Evolutionary conservation across 2,113 vertebrate genomes (phyloP).

Genomic region (Eudorcas thomsonii): DNA sequence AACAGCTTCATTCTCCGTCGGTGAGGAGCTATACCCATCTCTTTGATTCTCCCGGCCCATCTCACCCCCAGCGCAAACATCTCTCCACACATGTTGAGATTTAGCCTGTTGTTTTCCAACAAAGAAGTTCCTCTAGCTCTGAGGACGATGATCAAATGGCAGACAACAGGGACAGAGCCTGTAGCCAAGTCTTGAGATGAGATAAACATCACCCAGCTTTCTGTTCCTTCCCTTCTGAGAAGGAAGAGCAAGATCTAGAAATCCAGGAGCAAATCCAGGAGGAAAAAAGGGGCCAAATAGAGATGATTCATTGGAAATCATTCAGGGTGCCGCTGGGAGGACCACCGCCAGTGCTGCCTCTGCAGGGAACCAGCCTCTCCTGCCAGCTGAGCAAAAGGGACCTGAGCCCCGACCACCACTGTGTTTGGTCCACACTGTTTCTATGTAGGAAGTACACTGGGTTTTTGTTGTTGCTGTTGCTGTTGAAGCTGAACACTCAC

Average conservation of each 20-base stretch:
- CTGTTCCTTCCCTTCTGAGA: not conserved
- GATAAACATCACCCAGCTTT: not conserved
- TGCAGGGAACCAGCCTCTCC: not conserved
- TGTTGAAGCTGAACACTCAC: constrained; percentile 57
- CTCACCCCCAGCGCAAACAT: not conserved
- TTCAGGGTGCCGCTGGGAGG: not conserved
- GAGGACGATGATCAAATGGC: not conserved
- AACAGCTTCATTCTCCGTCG: not conserved
- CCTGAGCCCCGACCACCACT: accelerated
- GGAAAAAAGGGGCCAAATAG: not conserved
- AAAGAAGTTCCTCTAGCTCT: not conserved
- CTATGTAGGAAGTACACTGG: constrained; percentile 1
- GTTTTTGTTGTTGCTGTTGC: not conserved
- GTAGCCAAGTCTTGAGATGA: not conserved
- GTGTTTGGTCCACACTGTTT: not conserved
- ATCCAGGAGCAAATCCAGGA: not conserved
- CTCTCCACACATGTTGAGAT: not conserved
- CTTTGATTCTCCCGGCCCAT: not conserved
- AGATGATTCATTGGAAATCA: not conserved
- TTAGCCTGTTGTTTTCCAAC: not conserved
- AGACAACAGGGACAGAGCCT: not conserved
- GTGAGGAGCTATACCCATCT: not conserved
- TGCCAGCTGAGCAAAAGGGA: too few relatives aligned
- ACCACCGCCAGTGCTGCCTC: not conserved
- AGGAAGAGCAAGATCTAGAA: not conserved